Evolutionary conservation across 2,888 invertebrate species (phyloP), one percentile per base, ranked within the genome.

Genomic region (Tinea pellionella): DNA sequence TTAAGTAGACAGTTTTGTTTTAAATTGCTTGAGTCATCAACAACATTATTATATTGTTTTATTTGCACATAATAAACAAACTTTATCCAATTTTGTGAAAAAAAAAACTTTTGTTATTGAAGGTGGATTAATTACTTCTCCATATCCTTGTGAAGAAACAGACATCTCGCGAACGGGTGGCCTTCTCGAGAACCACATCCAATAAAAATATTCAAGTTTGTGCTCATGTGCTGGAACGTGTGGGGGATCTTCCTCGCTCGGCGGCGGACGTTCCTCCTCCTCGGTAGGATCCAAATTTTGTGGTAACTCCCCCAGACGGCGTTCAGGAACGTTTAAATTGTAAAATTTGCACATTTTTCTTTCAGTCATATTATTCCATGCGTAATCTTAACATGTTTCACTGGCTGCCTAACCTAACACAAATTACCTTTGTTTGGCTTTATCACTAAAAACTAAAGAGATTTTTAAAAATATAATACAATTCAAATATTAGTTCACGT

Each of bases 201-300:
- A 96, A 80, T 98, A 98, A 65, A 93, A 92, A 86, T 95, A 96
- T 80, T 98, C 97, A 70, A 98, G 88, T 78, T 94, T 94, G 80
- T 98, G 97, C 83, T 98, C 96, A 66, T 93, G 92, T 64, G 93
- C 91, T 62, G 92, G 93, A 74, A 95, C 93, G 72, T 91, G 91
- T 68, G 93, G 76, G 12, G 92, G 91, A 63, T 91, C 42, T 16
- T 32, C 15, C 13, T 61, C 53, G 6, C 24, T 32, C 12, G 59
- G 37, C 30, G 81, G 84, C 61, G 82, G 74, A 62, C 72, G 64
- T 56, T 78, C 74, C 56, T 83, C 82, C 19, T 85, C 85, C 24
- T 85, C 83, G 61, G 65, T 73, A 30, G 67, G 71, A 58, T 70
- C 75, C 64, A 81, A 78, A 69, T 84, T 80, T 61, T 78, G 79